Conservation (phyloP, 1,140 invertebrate genomes). For the Helicoverpa zea region DNA sequence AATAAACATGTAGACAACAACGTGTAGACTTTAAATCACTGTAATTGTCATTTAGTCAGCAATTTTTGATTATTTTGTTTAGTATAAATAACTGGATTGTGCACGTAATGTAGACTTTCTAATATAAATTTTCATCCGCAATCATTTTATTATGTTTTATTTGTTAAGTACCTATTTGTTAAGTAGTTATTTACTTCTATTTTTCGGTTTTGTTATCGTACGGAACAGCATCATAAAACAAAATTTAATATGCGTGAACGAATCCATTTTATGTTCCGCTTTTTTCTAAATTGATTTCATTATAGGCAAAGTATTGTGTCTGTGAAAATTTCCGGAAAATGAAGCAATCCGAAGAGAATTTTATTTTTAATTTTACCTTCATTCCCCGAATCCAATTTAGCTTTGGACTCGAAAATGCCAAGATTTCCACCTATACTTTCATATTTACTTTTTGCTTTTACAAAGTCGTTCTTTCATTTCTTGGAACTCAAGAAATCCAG, state of each 20-base stretch:
- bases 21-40: not conserved
- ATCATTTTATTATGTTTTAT: too few relatives aligned
- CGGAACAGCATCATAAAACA: too few relatives aligned
- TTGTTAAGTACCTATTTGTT: too few relatives aligned
- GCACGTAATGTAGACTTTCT: too few relatives aligned
- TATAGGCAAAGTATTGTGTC: not conserved
- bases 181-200: too few relatives aligned
- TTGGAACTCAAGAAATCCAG: conserved; percentile 36
- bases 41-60: too few relatives aligned
- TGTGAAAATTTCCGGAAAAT: not conserved
- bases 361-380: conserved; percentile 35
- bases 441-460: conserved; percentile 44
- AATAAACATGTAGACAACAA: not conserved
- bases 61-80: too few relatives aligned
- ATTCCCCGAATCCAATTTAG: conserved; percentile 37
- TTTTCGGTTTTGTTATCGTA: too few relatives aligned
- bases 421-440: conserved; percentile 32
- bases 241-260: too few relatives aligned
- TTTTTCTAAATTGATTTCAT: not conserved
- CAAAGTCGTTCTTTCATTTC: conserved; percentile 39
- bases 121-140: too few relatives aligned
- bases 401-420: conserved; percentile 25
- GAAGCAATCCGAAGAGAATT: not conserved
- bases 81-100: too few relatives aligned
- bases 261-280: too few relatives aligned